Base-by-base conservation (phyloP, 2,797 vertebrate genomes). In the Silurus aristotelis region DNA sequence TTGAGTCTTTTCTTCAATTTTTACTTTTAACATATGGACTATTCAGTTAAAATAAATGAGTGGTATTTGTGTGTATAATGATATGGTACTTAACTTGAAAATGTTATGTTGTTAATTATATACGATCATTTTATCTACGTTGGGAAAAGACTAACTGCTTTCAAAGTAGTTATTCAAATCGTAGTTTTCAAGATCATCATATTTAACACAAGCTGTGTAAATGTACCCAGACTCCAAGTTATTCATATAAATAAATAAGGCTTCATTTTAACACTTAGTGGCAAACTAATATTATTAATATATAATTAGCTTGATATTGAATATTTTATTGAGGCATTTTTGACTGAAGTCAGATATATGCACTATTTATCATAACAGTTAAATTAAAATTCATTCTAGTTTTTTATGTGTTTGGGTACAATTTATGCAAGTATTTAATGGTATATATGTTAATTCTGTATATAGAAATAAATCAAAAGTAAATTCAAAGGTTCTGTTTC, bases 31-130 rank as follows among this genome's bases (percentile, higher is more conserved):
- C 8, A 9, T 7, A 75, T 56, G 22, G 73, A 76, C 14, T 38
- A 61, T 38, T 78, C 27, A 78, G 48, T 78, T 20, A 48, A 80
- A n/a, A 80, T 80, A 48, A 63, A 63, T 46, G 1, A 80, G 25
- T 22, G 55, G 17, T 27, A 80, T 66, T 19, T 1, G 3, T 80
- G 38, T n/a, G 66, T 63, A 1, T 43, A 61, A 78, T 61, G 5
- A 78, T 61, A 64, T 38, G 38, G 38, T 63, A 8, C 27, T 22
- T 79, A 56, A 61, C 4, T 19, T 6, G 5, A 63, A 79, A 61
- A 46, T 46, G 10, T 3, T 20, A 58, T 38, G 38, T 77, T 77
- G 55, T 78, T 79, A n/a, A n/a, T 25, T 2, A 25, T 1, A 8
- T 3, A 46, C 12, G 10, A 17, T 25, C 48, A 22, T 61, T 38